Conservation (phyloP, 2,113 vertebrate genomes). For the Pelecanoides urinatrix region DNA sequence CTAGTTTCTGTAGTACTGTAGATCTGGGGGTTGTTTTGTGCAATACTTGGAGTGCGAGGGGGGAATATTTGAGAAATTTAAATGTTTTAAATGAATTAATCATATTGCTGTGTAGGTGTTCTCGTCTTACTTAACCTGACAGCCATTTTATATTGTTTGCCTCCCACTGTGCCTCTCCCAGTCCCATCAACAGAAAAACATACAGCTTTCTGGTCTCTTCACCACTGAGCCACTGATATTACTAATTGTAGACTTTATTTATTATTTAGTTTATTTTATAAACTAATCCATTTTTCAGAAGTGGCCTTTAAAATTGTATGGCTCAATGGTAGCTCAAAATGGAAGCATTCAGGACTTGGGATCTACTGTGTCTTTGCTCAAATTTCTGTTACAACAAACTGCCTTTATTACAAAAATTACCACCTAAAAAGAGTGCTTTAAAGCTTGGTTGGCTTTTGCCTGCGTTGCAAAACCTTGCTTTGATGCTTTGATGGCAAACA, state of each 20-base stretch:
- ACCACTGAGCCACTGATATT: not conserved
- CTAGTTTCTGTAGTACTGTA: not conserved
- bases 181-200: not conserved
- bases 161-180: not conserved
- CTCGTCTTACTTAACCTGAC: not conserved
- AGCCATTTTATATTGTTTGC: not conserved
- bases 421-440: not conserved
- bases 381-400: not conserved
- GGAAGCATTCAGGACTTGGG: not conserved
- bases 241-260: not conserved
- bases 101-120: not conserved
- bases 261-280: not conserved
- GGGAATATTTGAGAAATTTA: not conserved
- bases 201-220: not conserved
- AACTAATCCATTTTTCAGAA: not conserved
- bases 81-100: not conserved
- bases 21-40: not conserved
- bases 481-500: not conserved
- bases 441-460: not conserved
- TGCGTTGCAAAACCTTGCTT: not conserved
- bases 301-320: not conserved
- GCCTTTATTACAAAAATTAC: not conserved
- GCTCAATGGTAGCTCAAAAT: not conserved
- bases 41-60: not conserved
- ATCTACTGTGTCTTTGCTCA: not conserved